Conservation (phyloP, 1,140 invertebrate genomes). For the Bombus pyrosoma region DNA sequence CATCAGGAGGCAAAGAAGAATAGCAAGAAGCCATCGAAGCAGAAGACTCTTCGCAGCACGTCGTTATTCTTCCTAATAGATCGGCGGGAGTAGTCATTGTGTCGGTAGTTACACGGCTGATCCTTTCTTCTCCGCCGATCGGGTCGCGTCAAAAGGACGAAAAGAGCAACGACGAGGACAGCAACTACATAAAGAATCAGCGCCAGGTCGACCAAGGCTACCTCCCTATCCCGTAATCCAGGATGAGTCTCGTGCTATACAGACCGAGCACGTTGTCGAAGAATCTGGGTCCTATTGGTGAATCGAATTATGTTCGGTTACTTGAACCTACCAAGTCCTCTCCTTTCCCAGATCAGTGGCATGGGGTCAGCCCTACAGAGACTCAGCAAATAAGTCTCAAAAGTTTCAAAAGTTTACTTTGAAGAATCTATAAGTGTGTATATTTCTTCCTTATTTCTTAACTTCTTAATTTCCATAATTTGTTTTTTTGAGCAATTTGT, state of each 20-base stretch:
- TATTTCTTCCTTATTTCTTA: too few species aligned
- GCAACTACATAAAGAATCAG: background rate
- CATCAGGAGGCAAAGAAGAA: background rate
- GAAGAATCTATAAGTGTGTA: too few species aligned
- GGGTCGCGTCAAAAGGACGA: constrained; percentile 34
- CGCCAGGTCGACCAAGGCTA: background rate
- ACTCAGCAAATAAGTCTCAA: too few species aligned
- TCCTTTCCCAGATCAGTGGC: background rate
- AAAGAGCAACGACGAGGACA: constrained; percentile 45
- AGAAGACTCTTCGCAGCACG: constrained; percentile 55
- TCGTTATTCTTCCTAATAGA: constrained; percentile 79
- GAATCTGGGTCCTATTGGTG: constrained; percentile 49
- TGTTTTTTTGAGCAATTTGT: too few species aligned
- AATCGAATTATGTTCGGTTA: constrained; percentile 79
- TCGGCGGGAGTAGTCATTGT: constrained; percentile 70
- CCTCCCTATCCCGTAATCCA: constrained; percentile 33
- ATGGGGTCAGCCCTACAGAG: too few species aligned
- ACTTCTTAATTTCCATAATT: too few species aligned
- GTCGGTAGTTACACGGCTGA: constrained; percentile 55
- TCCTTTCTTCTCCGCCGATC: constrained; percentile 34
- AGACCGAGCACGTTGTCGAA: constrained; percentile 37
- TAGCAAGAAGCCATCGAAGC: constrained; percentile 31
- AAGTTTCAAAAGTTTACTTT: too few species aligned
- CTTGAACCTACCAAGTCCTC: constrained; percentile 62
- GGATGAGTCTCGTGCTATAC: constrained; percentile 56